Percentiles rank a stretch among this genome's conserved stretches.
These are phyloP conservation scores for Pteria penguin DNA, from an alignment of 2,888 invertebrate genomes.

Conservation along the genomic window DNA sequence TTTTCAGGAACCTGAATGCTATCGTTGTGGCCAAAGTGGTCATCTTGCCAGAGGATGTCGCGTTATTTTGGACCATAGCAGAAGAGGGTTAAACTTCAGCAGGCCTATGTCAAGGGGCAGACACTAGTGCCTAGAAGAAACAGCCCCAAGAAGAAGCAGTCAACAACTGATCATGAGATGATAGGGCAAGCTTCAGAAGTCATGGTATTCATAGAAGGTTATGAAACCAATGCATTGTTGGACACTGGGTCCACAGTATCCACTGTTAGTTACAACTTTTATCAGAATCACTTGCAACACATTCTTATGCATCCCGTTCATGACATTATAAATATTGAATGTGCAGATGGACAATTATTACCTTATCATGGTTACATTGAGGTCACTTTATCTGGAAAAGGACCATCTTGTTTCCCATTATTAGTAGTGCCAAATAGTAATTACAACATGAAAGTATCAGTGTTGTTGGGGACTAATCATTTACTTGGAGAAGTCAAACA, in stretches of 20 bases:
- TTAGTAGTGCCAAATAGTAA: slow-evolving; percentile 12
- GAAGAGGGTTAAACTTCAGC: not conserved
- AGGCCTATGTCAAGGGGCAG: no score
- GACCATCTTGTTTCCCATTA: slow-evolving; percentile 5
- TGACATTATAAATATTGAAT: slow-evolving; percentile 31
- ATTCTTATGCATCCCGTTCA: not conserved
- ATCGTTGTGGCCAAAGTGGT: not conserved
- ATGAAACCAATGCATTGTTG: slow-evolving; percentile 11
- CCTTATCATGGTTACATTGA: slow-evolving; percentile 37
- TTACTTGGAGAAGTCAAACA: slow-evolving; percentile 7
- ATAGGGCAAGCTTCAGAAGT: slow-evolving; percentile 21
- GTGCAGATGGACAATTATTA: slow-evolving; percentile 30
- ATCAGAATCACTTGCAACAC: slow-evolving; percentile 23
- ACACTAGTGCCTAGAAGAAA: no score
- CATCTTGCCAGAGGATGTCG: slow-evolving; percentile 3
- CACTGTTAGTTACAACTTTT: slow-evolving; percentile 25
- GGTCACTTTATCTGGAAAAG: not conserved
- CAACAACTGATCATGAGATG: no score
- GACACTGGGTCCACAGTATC: no score
- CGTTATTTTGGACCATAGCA: not conserved
- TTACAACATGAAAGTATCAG: slow-evolving; percentile 16
- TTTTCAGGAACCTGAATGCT: slow-evolving; percentile 7
- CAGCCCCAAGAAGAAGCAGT: no score
- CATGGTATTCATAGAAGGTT: slow-evolving; percentile 4
- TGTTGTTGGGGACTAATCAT: slow-evolving; percentile 34